Conservation (phyloP, 2,113 vertebrate species). For the Microtus montanus region DNA sequence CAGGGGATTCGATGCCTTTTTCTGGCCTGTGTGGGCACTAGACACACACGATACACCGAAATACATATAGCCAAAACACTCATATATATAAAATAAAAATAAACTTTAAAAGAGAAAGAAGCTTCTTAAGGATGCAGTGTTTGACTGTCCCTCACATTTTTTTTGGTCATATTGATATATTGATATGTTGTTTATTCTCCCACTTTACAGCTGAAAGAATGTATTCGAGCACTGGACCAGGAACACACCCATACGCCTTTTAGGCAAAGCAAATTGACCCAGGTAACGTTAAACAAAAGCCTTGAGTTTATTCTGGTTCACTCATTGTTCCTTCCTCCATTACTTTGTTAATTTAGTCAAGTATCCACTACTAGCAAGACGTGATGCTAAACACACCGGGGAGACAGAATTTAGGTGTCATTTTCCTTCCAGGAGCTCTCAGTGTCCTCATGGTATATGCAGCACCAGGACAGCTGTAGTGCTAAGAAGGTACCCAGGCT, state of each 20-base stretch:
- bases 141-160: background rate
- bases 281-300: constrained; percentile 84
- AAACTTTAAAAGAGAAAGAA: background rate
- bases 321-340: constrained; percentile 44
- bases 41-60: background rate
- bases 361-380: background rate
- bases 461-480: no score
- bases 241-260: constrained; percentile 93
- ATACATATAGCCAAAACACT: background rate
- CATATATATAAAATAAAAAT: background rate
- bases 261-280: constrained; percentile 95
- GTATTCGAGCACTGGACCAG: constrained; percentile 94
- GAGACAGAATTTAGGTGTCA: background rate
- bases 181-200: constrained; percentile 4
- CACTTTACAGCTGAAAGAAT: constrained; percentile 92
- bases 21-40: background rate
- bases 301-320: constrained; percentile 23
- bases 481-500: background rate
- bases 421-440: background rate
- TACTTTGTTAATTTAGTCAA: constrained; percentile 23
- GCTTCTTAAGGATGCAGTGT: background rate
- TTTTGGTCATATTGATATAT: background rate
- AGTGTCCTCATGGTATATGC: background rate
- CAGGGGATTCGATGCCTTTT: background rate
- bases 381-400: background rate